A percentile compares a stretch with the other conserved stretches of the same genome.
Conservation (phyloP, 2,113 vertebrate genomes). For the Hemiprocne comata region DNA sequence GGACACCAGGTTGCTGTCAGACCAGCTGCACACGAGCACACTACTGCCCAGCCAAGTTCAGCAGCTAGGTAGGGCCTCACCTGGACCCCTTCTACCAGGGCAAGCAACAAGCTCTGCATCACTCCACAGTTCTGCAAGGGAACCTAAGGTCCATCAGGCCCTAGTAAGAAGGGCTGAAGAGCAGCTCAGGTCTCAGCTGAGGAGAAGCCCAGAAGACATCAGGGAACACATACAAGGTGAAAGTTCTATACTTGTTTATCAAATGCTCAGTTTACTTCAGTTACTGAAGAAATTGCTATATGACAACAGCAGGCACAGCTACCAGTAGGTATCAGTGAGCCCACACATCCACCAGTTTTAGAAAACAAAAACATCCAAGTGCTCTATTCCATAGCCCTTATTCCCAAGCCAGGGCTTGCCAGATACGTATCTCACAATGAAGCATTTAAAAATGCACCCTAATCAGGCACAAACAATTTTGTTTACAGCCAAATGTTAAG, state of each 20-base stretch:
- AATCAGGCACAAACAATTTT: not conserved
- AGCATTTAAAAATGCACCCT: not conserved
- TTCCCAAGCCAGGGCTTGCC: not conserved
- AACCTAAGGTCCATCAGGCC: not conserved
- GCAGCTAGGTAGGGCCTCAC: not conserved
- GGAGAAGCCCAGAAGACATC: not conserved
- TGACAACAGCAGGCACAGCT: not conserved
- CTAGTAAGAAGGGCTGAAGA: not conserved
- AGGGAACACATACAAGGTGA: not conserved
- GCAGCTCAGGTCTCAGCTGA: not conserved
- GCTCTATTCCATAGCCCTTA: not conserved
- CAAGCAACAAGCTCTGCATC: not conserved
- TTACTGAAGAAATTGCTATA: not conserved
- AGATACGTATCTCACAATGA: not conserved
- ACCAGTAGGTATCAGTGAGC: not conserved
- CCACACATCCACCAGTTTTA: not conserved
- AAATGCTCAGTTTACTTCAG: not conserved
- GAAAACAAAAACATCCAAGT: not conserved
- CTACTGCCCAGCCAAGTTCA: not conserved
- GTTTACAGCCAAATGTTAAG: constrained; percentile 34
- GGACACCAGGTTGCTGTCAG: not conserved
- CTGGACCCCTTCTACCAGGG: not conserved
- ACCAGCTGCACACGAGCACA: not conserved
- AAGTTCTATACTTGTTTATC: not conserved
- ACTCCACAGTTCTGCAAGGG: not conserved